Evolutionary conservation across 2,888 invertebrate genomes (phyloP).

Genomic region (Tachina fera): DNA sequence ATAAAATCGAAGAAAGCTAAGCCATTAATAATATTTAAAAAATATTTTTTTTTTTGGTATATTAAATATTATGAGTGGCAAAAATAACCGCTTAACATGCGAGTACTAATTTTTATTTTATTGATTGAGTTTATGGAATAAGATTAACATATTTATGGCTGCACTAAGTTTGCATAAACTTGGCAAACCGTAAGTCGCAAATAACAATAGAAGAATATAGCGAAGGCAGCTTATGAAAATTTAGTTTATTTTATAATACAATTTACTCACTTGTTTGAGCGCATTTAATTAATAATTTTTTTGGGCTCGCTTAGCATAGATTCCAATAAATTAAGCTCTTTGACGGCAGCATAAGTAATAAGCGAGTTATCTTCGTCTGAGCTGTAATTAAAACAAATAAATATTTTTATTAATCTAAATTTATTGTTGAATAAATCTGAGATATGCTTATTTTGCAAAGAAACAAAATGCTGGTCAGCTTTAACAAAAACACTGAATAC

Average conservation of each 20-base stretch:
- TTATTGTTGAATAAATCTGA: background rate
- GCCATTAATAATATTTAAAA: conserved; percentile 39
- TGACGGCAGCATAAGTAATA: conserved; percentile 53
- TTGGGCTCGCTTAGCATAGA: background rate
- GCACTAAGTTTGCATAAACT: background rate
- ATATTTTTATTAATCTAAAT: background rate
- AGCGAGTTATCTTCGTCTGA: conserved; percentile 7
- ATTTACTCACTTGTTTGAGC: conserved; percentile 31
- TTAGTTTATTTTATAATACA: background rate
- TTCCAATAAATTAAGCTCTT: conserved; percentile 41
- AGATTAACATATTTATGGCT: conserved; percentile 33
- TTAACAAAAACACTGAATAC: background rate
- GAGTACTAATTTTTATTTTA: conserved; percentile 17
- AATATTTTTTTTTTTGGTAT: no score
- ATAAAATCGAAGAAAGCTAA: conserved; percentile 37
- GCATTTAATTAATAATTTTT: background rate
- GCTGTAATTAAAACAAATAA: conserved; percentile 37
- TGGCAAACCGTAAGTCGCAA: background rate
- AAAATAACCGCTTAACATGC: conserved; percentile 30
- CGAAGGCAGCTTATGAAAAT: background rate
- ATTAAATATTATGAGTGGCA: background rate
- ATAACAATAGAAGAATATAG: background rate
- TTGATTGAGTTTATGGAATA: conserved; percentile 32
- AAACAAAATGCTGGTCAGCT: background rate
- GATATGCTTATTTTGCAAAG: background rate